These are phyloP conservation scores for Spicauda simplicius DNA, from an alignment of 2,888 invertebrate genomes.

Conservation along the genomic window DNA sequence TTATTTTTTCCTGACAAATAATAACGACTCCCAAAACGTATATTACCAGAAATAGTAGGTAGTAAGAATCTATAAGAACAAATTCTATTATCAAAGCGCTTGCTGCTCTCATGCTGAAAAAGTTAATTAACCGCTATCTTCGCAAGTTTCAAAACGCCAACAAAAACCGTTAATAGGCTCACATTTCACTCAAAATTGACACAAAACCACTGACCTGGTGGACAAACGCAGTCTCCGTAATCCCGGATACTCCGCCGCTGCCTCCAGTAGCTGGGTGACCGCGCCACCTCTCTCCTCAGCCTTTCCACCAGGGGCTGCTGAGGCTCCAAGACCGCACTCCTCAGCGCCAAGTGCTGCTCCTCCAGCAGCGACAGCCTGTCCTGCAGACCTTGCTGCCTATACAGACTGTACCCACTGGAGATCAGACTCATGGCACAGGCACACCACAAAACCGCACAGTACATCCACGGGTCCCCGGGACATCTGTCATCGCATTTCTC, in stretches of 20 bases:
- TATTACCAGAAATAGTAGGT: too few species aligned
- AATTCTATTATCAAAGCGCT: too few species aligned
- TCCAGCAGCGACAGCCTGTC: constrained; percentile 81
- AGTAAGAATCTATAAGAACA: too few species aligned
- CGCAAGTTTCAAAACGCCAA: too few species aligned
- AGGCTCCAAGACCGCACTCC: constrained; percentile 80
- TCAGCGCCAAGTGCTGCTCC: constrained; percentile 81
- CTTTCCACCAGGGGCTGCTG: constrained; percentile 83
- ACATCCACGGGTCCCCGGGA: constrained; percentile 72
- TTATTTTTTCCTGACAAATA: too few species aligned
- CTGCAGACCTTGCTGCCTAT: constrained; percentile 83
- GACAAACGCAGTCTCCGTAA: constrained; percentile 88
- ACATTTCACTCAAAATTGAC: too few species aligned
- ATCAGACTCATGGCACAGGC: constrained; percentile 87
- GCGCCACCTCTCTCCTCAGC: constrained; percentile 80
- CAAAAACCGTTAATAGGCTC: too few species aligned
- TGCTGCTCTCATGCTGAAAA: too few species aligned
- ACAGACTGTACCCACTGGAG: constrained; percentile 85
- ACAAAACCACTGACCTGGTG: constrained; percentile 86
- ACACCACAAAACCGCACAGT: constrained; percentile 86
- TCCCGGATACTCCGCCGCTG: constrained; percentile 81
- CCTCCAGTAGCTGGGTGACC: constrained; percentile 66
- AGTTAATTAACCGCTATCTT: too few species aligned
- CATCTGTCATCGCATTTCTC: constrained; percentile 71
- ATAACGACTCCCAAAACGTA: too few species aligned